Evolutionary conservation across 2,888 invertebrate species (phyloP), one percentile per base, ranked within the genome.

Genomic region (Apamea sordens): DNA sequence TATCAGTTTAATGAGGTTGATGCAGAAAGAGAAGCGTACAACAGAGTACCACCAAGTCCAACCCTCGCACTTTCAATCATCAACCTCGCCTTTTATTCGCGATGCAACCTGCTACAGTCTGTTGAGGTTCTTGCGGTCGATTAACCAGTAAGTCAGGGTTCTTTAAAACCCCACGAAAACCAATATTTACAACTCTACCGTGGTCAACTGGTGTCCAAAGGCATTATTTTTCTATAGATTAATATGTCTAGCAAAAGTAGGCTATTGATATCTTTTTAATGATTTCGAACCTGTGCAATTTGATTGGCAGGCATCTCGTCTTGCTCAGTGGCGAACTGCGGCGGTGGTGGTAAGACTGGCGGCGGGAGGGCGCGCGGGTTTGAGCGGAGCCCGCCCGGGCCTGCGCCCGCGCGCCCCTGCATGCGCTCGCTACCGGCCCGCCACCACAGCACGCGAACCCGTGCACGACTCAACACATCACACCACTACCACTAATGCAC

Each of bases 301-400:
- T 97, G 96, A 91, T 96, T 97, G 91, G 95, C 93, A 78, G 96
- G 96, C 97, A 97, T 97, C 89, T 96, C 97, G 94, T 95, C 95
- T 86, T 94, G 94, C 50, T 96, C 95, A 36, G 95, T 93, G 85
- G 96, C 95, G 89, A 96, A 96, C 94, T 96, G 96, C 85, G 96
- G 96, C 89, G 96, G 96, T 89, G 96, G 96, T 86, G 96, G 96
- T 91, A 96, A 91, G 84, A 96, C 96, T 79, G 96, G 96, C 88
- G 96, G 96, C 90, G 92, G 94, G 91, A 95, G 96, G 95, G 96
- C 96, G 96, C 96, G 96, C 95, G 95, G 95, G 95, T 94, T 93
- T 86, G 95, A 94, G 94, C 95, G 95, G 92, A 93, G 96, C 96
- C 95, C 96, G 94, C 95, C 94, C 95, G 95, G 94, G 94, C 94